Conservation (phyloP, 2,888 invertebrate genomes). For the Lithophane ornitopus region DNA sequence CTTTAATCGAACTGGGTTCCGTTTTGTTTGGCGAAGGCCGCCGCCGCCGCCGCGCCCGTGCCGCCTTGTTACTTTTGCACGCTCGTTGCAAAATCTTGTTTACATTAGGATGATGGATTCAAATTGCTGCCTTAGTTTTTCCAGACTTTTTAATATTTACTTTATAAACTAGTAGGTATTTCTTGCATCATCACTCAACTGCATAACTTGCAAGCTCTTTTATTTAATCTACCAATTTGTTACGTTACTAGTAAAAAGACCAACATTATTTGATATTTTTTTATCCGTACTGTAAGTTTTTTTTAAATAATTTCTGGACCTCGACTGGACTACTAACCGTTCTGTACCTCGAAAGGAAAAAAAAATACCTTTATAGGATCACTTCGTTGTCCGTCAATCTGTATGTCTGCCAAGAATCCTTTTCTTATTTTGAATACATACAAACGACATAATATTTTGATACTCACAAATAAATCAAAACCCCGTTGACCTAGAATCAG, state of each 20-base stretch:
- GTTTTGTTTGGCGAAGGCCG: conserved; percentile 5
- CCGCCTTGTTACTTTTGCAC: not conserved
- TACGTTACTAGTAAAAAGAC: not conserved
- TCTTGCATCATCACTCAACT: not conserved
- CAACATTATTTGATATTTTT: not conserved
- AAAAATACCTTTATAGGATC: too few species aligned
- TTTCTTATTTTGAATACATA: too few species aligned
- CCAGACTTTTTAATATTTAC: conserved; percentile 2
- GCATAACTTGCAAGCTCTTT: not conserved
- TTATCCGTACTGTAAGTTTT: not conserved
- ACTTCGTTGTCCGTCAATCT: too few species aligned
- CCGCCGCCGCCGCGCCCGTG: too few species aligned
- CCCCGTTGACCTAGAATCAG: too few species aligned
- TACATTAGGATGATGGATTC: conserved; percentile 29
- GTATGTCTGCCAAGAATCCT: too few species aligned
- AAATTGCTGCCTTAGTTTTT: conserved; percentile 17
- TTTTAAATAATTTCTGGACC: too few species aligned
- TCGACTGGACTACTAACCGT: too few species aligned
- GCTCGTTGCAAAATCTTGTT: conserved; percentile 8
- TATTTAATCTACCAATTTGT: not conserved
- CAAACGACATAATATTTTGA: too few species aligned
- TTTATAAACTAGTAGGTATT: not conserved
- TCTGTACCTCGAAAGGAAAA: too few species aligned
- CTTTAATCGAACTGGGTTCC: not conserved
- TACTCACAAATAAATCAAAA: too few species aligned